Conservation (phyloP, 2,888 invertebrate genomes). For the Bimastos eiseni region DNA sequence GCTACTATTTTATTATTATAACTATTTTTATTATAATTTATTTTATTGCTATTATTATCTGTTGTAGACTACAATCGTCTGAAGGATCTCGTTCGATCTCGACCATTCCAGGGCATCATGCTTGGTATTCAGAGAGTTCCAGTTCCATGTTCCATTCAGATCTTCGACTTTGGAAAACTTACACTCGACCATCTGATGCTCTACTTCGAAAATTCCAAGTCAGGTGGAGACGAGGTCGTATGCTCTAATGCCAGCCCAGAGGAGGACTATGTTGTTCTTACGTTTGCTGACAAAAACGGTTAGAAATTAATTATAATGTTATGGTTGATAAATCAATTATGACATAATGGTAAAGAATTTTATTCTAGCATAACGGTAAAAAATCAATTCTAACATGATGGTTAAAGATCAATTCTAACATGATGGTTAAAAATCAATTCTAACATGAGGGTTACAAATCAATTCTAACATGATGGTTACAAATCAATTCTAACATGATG, state of each 20-base stretch:
- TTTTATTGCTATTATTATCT: neutral
- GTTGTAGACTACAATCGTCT: neutral
- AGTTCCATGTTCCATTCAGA: conserved; percentile 27
- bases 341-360: too few relatives aligned
- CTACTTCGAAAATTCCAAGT: conserved; percentile 28
- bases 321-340: too few relatives aligned
- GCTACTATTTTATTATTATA: too few relatives aligned
- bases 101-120: conserved; percentile 30
- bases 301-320: too few relatives aligned
- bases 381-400: too few relatives aligned
- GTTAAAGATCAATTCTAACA: too few relatives aligned
- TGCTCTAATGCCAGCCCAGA: neutral
- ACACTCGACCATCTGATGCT: conserved; percentile 4
- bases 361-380: too few relatives aligned
- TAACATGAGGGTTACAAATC: too few relatives aligned
- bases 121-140: conserved; percentile 29
- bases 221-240: neutral
- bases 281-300: conserved; percentile 20
- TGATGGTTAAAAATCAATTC: too few relatives aligned
- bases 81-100: neutral
- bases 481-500: too few relatives aligned
- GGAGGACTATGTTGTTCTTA: conserved; percentile 18
- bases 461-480: too few relatives aligned
- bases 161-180: conserved; percentile 18
- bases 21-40: neutral